phyloP scores from a whole-genome alignment of 2,888 invertebrate genomes.

The Coecobrya sp. region DNA sequence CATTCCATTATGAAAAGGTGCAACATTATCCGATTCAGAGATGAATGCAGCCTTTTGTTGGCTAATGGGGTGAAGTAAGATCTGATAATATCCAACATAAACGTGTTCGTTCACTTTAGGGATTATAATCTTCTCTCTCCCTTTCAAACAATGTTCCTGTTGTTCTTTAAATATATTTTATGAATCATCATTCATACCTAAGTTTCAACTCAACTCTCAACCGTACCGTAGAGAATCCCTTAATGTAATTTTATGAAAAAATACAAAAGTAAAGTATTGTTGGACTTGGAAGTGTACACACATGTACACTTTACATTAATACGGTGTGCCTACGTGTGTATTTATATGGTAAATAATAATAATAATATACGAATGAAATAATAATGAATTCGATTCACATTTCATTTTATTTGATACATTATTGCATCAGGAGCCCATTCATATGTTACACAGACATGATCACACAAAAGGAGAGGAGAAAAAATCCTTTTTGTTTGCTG shows the following conservation, averaged over 20 bases:
- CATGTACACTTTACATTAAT: constrained; percentile 49
- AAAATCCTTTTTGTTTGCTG: constrained; percentile 41
- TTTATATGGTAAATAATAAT: constrained; percentile 27
- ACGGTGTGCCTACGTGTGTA: background rate
- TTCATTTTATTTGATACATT: constrained; percentile 68
- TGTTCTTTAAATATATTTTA: constrained; percentile 63
- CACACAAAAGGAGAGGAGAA: constrained; percentile 58
- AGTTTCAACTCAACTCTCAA: constrained; percentile 51
- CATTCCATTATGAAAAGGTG: constrained; percentile 74
- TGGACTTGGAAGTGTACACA: constrained; percentile 26
- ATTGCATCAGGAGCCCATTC: constrained; percentile 70
- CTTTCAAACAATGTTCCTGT: constrained; percentile 45
- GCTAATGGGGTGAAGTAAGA: constrained; percentile 76
- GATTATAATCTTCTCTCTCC: constrained; percentile 56
- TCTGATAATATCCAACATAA: constrained; percentile 60
- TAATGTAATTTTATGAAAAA: constrained; percentile 79
- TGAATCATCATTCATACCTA: constrained; percentile 59
- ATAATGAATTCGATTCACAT: constrained; percentile 82
- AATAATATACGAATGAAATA: constrained; percentile 43
- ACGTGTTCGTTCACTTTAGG: constrained; percentile 72
- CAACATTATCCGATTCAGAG: constrained; percentile 57
- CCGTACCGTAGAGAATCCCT: constrained; percentile 80
- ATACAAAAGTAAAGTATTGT: constrained; percentile 20
- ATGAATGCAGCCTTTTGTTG: constrained; percentile 60
- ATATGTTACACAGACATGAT: constrained; percentile 63